A percentile compares a stretch with the other conserved stretches of the same genome.
Evolutionary conservation across 92 coral and sea anemone species (phyloP).

Genomic region (Porites rus): DNA sequence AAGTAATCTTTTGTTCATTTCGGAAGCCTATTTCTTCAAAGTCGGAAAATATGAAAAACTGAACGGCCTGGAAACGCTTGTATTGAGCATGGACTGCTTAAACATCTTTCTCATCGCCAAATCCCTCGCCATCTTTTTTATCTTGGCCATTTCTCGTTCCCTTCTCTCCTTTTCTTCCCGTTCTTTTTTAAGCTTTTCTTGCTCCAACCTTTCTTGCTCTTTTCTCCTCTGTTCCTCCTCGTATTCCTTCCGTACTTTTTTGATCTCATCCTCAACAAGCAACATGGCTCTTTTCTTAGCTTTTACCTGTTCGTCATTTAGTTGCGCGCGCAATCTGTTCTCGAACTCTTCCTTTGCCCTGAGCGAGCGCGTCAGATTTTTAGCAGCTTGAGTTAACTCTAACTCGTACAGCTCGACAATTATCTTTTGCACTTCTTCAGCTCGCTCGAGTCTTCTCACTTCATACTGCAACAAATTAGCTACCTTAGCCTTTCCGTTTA

Average conservation of each 20-base stretch:
- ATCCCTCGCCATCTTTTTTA: constrained; percentile 72
- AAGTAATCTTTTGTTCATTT: no score
- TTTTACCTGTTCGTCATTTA: constrained; percentile 49
- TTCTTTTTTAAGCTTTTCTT: constrained; percentile 63
- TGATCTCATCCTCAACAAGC: constrained; percentile 56
- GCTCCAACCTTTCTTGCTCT: constrained; percentile 53
- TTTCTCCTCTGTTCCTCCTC: constrained; percentile 59
- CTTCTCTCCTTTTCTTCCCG: constrained; percentile 61
- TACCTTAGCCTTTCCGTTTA: constrained; percentile 66
- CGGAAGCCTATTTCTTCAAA: constrained; percentile 5
- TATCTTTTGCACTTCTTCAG: constrained; percentile 80
- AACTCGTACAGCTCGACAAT: constrained; percentile 71
- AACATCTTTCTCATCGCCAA: constrained; percentile 67
- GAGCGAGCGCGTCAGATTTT: constrained; percentile 74
- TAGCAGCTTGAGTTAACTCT: constrained; percentile 70
- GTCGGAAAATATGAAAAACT: constrained; percentile 81
- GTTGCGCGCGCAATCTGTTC: constrained; percentile 42
- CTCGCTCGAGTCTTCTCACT: constrained; percentile 77
- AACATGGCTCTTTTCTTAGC: constrained; percentile 50
- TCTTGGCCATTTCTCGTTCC: constrained; percentile 49
- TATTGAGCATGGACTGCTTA: constrained; percentile 51
- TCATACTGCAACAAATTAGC: constrained; percentile 73
- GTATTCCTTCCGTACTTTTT: constrained; percentile 64
- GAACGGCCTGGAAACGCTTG: constrained; percentile 67
- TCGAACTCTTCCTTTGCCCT: constrained; percentile 74